Percentiles rank a stretch among this genome's conserved stretches.
These are phyloP conservation scores for Nemurella pictetii DNA, from an alignment of 2,888 invertebrate genomes.

Conservation along the genomic window DNA sequence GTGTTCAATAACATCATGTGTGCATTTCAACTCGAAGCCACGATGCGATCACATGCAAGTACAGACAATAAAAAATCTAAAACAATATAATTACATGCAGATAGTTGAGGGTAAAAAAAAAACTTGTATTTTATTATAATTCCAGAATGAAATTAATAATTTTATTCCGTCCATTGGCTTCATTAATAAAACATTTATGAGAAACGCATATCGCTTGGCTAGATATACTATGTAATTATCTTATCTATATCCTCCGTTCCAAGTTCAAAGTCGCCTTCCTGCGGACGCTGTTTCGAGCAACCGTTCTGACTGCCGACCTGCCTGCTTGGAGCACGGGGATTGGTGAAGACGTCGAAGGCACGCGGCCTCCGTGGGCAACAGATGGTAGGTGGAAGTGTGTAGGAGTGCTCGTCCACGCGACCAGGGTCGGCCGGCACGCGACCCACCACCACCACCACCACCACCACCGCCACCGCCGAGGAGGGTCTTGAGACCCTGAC, in stretches of 20 bases:
- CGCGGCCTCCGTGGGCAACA: neutral
- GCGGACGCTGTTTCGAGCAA: neutral
- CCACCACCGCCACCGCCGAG: neutral
- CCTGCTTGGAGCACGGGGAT: neutral
- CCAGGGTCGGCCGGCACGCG: slow-evolving; percentile 6
- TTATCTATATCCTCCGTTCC: slow-evolving; percentile 2
- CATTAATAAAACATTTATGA: slow-evolving; percentile 30
- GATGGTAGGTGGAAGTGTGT: slow-evolving; percentile 14
- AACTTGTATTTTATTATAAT: neutral
- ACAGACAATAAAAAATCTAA: neutral
- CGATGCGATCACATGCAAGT: neutral
- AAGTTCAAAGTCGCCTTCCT: slow-evolving; percentile 27
- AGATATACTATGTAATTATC: slow-evolving; percentile 20
- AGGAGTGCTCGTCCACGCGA: neutral
- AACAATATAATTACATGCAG: neutral
- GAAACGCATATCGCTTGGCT: slow-evolving; percentile 5
- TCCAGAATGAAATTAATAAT: neutral
- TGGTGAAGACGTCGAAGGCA: neutral
- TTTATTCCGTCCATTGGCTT: slow-evolving; percentile 20
- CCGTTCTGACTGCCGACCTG: too few species aligned
- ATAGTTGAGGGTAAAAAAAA: neutral
- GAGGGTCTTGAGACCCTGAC: neutral
- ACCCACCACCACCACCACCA: too few species aligned
- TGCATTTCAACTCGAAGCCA: neutral
- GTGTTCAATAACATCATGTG: neutral